A percentile compares a stretch with the other conserved stretches of the same genome.
Conservation (phyloP, 2,888 invertebrate species). For the Sepiola atlantica region DNA sequence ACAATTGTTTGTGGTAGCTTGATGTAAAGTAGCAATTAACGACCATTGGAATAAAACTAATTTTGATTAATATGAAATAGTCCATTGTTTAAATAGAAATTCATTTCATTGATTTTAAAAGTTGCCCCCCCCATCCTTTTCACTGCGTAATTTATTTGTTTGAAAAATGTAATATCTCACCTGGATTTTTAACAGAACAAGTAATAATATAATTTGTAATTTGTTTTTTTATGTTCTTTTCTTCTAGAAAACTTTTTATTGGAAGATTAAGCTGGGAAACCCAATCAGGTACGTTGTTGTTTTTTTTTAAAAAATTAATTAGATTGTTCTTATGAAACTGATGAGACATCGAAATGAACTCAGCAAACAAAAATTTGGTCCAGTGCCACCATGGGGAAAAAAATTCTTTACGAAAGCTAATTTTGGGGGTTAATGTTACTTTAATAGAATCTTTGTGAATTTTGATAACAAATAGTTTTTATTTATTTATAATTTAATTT, state of each 20-base stretch:
- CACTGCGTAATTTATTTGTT: no score
- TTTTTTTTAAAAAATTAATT: no score
- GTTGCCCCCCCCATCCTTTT: no score
- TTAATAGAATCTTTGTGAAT: background rate
- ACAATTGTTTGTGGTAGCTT: background rate
- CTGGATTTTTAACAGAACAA: no score
- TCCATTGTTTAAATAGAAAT: background rate
- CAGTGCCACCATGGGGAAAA: no score
- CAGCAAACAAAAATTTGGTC: background rate
- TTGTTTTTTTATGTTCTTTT: slow-evolving; percentile 42
- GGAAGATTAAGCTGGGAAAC: slow-evolving; percentile 73
- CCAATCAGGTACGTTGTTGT: slow-evolving; percentile 64
- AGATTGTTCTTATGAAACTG: background rate
- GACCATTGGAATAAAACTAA: background rate
- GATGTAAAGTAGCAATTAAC: background rate
- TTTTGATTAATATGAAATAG: background rate
- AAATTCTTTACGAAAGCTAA: no score
- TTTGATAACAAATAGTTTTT: background rate
- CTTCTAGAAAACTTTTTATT: slow-evolving; percentile 71
- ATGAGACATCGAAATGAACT: background rate
- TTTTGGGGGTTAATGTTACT: no score
- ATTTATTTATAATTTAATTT: no score
- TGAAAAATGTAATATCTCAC: background rate
- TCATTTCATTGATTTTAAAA: no score
- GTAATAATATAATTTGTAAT: no score